A percentile compares a stretch with the other conserved stretches of the same genome.
Conservation (phyloP, 2,113 vertebrate genomes). For the Strix aluco region DNA sequence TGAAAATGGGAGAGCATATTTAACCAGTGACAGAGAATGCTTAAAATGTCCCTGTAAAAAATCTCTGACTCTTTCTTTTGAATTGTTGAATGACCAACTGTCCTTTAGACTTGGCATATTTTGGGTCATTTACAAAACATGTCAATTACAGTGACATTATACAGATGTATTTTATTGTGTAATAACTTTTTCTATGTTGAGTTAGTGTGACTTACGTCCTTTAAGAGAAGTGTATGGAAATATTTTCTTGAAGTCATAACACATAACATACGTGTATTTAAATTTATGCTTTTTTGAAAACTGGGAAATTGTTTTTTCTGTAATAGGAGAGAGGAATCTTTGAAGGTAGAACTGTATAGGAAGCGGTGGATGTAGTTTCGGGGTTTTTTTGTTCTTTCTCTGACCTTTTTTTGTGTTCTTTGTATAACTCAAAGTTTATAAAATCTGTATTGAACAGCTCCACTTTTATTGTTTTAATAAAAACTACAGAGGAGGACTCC, state of each 20-base stretch:
- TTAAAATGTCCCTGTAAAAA: background rate
- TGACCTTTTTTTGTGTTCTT: background rate
- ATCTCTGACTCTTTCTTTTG: background rate
- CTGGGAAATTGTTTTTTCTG: background rate
- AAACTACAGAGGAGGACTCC: background rate
- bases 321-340: background rate
- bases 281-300: background rate
- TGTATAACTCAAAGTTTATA: background rate
- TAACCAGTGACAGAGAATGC: background rate
- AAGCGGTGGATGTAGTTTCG: background rate
- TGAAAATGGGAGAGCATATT: background rate
- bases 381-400: background rate
- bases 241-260: background rate
- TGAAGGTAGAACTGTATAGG: background rate
- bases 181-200: background rate
- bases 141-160: background rate
- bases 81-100: background rate
- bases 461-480: background rate
- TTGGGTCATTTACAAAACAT: background rate
- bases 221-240: background rate
- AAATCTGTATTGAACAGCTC: background rate
- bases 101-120: background rate
- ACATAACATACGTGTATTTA: background rate
- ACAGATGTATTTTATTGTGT: background rate
- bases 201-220: background rate